Percentiles rank a stretch among this genome's conserved stretches.
These are phyloP conservation scores for Cnemophilus loriae DNA, from an alignment of 2,113 vertebrate species.

Conservation along the genomic window DNA sequence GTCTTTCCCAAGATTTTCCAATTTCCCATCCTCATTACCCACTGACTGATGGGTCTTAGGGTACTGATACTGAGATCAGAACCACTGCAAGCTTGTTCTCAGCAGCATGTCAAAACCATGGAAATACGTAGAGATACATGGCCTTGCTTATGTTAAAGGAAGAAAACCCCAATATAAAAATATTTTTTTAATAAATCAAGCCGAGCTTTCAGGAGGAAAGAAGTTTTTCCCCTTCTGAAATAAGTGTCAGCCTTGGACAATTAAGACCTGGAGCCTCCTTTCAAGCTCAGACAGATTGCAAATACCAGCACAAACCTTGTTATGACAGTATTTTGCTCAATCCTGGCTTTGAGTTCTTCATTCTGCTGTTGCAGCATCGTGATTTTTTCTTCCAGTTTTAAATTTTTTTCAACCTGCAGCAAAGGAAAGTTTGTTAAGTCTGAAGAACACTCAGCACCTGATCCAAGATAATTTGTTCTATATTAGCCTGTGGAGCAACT, in stretches of 20 bases:
- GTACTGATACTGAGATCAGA: background rate
- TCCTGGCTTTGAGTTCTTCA: slow-evolving; percentile 89
- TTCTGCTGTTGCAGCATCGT: slow-evolving; percentile 95
- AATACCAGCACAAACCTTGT: slow-evolving; percentile 80
- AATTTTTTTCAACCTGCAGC: slow-evolving; percentile 90
- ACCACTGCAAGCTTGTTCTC: background rate
- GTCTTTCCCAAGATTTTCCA: background rate
- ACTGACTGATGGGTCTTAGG: background rate
- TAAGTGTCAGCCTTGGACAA: background rate
- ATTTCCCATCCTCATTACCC: background rate
- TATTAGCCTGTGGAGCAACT: background rate
- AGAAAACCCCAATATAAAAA: background rate
- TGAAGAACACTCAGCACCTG: background rate
- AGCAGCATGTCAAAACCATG: background rate
- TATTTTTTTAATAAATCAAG: background rate
- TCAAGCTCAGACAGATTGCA: background rate
- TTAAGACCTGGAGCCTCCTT: background rate
- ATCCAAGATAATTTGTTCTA: background rate
- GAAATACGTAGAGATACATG: background rate
- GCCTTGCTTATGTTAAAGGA: background rate
- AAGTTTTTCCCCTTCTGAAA: background rate
- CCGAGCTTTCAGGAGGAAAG: background rate
- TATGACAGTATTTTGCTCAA: slow-evolving; percentile 87
- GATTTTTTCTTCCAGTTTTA: slow-evolving; percentile 88
- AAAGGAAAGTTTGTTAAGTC: background rate